phyloP scores from a whole-genome alignment of 37 sponge, comb jelly and placozoan species.

The Lycopodina hypogea region DNA sequence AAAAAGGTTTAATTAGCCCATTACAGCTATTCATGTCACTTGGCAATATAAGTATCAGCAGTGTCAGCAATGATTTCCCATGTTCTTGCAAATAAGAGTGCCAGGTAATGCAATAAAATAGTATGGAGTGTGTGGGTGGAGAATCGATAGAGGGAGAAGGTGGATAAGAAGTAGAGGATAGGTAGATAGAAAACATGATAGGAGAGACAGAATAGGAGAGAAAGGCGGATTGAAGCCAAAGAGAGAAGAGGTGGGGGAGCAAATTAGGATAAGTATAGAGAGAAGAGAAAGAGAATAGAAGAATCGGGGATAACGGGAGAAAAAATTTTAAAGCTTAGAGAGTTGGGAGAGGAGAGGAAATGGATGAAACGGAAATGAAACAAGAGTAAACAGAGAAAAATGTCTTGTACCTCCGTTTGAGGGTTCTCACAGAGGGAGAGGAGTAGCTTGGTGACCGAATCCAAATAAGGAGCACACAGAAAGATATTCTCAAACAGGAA shows the following conservation, averaged over 20 bases:
- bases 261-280: neutral
- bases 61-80: too few relatives aligned
- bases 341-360: constrained; percentile 6
- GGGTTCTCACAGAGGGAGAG: constrained; percentile 38
- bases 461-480: constrained; percentile 9
- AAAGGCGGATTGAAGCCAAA: neutral
- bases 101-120: too few relatives aligned
- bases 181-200: neutral
- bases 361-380: neutral
- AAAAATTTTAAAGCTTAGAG: neutral
- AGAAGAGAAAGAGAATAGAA: neutral
- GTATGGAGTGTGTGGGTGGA: too few relatives aligned
- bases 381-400: neutral
- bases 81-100: too few relatives aligned
- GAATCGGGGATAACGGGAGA: neutral
- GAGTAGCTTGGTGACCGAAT: constrained; percentile 36
- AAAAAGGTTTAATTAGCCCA: too few relatives aligned
- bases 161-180: neutral
- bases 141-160: neutral
- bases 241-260: neutral
- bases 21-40: too few relatives aligned
- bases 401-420: constrained; percentile 51
- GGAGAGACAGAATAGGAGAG: neutral
- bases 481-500: constrained; percentile 76
- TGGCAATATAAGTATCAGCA: too few relatives aligned